A percentile compares a stretch with the other conserved stretches of the same genome.
phyloP scores from a whole-genome alignment of 2,797 vertebrate genomes.

The Oreortyx pictus region DNA sequence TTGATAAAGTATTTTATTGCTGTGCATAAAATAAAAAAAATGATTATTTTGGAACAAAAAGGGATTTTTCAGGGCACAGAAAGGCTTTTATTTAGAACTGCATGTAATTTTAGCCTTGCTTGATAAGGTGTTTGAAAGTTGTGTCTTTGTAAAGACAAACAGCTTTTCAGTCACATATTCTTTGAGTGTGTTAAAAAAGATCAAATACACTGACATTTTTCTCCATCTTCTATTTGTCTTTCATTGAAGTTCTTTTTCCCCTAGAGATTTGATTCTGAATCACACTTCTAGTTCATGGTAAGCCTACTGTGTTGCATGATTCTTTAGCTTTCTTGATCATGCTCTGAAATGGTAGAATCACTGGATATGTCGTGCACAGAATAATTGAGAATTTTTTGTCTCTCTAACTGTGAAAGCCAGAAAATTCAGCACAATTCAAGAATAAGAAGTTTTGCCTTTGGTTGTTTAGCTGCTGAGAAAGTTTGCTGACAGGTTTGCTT shows the following conservation, averaged over 20 bases:
- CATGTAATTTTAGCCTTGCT: constrained; percentile 50
- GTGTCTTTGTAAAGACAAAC: constrained; percentile 62
- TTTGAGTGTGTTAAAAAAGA: constrained; percentile 33
- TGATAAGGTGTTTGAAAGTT: constrained; percentile 65
- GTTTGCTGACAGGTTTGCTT: constrained; percentile 49
- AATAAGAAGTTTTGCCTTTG: constrained; percentile 52
- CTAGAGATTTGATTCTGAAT: neutral
- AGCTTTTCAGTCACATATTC: constrained; percentile 45
- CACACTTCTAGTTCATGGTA: neutral
- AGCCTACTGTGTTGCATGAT: neutral
- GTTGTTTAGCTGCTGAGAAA: constrained; percentile 42
- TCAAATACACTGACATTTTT: constrained; percentile 44
- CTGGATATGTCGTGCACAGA: neutral
- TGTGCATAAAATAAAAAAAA: constrained; percentile 67
- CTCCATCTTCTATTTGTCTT: neutral
- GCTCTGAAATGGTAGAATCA: constrained; percentile 7
- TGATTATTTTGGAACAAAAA: constrained; percentile 71
- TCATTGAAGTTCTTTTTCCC: neutral
- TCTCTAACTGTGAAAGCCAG: constrained; percentile 19
- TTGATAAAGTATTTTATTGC: constrained; percentile 73
- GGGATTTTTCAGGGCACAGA: constrained; percentile 54
- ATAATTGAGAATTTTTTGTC: neutral
- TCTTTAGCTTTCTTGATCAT: constrained; percentile 7
- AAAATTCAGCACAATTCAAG: constrained; percentile 38
- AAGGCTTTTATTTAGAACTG: constrained; percentile 73